Evolutionary conservation across 2,888 invertebrate species (phyloP).

Genomic region (Troilus luridus): DNA sequence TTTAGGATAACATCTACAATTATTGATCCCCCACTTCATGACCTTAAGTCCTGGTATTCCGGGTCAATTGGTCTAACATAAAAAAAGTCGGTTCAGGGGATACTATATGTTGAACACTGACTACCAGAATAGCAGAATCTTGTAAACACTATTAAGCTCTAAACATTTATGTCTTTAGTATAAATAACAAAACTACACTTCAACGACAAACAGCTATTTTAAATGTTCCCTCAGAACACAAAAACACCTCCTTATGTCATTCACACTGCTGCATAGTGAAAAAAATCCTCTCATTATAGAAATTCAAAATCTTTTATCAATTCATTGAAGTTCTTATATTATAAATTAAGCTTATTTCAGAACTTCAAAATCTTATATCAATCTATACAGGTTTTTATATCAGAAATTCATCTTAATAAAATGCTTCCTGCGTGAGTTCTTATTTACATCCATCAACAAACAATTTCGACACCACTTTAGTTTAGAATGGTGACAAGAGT

Average conservation of each 20-base stretch:
- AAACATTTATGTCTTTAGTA: slow-evolving; percentile 61
- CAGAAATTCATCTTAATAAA: neutral
- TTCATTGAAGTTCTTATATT: no score
- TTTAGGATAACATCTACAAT: slow-evolving; percentile 88
- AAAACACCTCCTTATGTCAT: neutral
- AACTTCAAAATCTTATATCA: no score
- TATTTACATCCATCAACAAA: neutral
- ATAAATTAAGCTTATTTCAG: no score
- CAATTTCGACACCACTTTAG: neutral
- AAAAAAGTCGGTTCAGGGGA: neutral
- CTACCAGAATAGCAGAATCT: neutral
- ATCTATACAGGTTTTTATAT: neutral
- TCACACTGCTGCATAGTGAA: neutral
- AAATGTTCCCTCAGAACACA: neutral
- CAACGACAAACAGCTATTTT: neutral
- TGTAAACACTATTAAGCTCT: slow-evolving; percentile 11
- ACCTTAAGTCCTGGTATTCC: neutral
- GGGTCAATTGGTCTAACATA: neutral
- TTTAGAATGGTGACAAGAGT: neutral
- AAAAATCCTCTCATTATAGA: no score
- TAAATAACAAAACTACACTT: no score
- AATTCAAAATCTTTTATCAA: no score
- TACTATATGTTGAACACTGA: neutral
- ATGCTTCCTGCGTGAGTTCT: neutral
- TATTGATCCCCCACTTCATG: slow-evolving; percentile 69